These are phyloP conservation scores for Drosophila kanapiae DNA, from an alignment of 1,140 invertebrate genomes.

Conservation along the genomic window DNA sequence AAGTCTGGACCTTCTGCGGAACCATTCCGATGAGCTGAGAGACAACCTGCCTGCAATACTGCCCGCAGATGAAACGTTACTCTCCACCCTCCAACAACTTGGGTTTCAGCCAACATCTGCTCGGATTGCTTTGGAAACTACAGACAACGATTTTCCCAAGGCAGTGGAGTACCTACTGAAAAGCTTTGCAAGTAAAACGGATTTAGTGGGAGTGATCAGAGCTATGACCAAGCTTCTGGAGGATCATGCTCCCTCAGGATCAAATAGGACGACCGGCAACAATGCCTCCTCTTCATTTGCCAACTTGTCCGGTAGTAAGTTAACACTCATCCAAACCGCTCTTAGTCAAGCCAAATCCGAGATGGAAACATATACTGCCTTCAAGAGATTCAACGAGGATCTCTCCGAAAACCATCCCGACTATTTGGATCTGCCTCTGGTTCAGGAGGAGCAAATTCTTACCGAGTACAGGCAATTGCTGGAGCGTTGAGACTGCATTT, in stretches of 20 bases:
- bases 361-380: slow-evolving; percentile 85
- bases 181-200: slow-evolving; percentile 53
- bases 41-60: slow-evolving; percentile 45
- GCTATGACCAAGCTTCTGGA: slow-evolving; percentile 20
- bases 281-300: slow-evolving; percentile 6
- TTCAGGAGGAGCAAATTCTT: slow-evolving; percentile 88
- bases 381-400: slow-evolving; percentile 87
- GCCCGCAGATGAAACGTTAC: slow-evolving; percentile 70
- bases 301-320: slow-evolving; percentile 22
- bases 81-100: slow-evolving; percentile 85
- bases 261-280: neutral
- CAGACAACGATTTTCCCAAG: slow-evolving; percentile 86
- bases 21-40: slow-evolving; percentile 51
- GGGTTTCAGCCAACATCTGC: slow-evolving; percentile 87
- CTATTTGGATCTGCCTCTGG: slow-evolving; percentile 87
- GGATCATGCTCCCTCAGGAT: slow-evolving; percentile 7
- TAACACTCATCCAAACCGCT: slow-evolving; percentile 33
- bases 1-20: slow-evolving; percentile 69
- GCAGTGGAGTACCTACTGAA: slow-evolving; percentile 87
- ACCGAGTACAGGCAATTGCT: slow-evolving; percentile 87
- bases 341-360: slow-evolving; percentile 49
- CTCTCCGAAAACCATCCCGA: slow-evolving; percentile 87
- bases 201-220: slow-evolving; percentile 38
- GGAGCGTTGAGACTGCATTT: slow-evolving; percentile 53
- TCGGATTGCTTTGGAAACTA: slow-evolving; percentile 86